phyloP scores from a whole-genome alignment of 1,140 invertebrate genomes.

The Phymorhynchus buccinoides region DNA sequence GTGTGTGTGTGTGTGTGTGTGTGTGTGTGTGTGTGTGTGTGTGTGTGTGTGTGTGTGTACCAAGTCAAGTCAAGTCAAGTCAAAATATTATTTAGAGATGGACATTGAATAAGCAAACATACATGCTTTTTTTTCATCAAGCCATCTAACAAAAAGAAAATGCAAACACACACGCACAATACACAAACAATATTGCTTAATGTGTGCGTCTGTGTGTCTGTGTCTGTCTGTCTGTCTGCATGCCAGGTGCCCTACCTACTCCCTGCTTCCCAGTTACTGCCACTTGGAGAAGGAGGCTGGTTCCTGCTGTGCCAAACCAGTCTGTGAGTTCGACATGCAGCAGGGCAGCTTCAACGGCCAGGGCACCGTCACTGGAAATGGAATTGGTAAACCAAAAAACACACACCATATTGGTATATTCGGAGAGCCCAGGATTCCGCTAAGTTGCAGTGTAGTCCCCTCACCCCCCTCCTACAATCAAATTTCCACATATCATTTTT shows the following conservation, averaged over 20 bases:
- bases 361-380: conserved; percentile 57
- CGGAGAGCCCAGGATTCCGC: too few species aligned
- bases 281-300: conserved; percentile 58
- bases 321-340: conserved; percentile 64
- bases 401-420: too few species aligned
- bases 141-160: too few species aligned
- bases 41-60: conserved; percentile 13
- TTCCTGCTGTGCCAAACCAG: conserved; percentile 60
- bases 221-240: background rate
- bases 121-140: too few species aligned
- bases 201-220: conserved; percentile 9
- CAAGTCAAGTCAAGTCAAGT: too few species aligned
- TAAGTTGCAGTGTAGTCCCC: too few species aligned
- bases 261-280: conserved; percentile 58
- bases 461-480: too few species aligned
- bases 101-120: too few species aligned
- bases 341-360: conserved; percentile 60
- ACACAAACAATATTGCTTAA: too few species aligned
- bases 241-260: conserved; percentile 60
- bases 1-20: background rate
- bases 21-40: conserved; percentile 9
- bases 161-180: too few species aligned
- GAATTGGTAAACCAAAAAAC: conserved; percentile 60
- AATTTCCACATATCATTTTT: background rate
- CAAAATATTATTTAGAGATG: too few species aligned